Evolutionary conservation across 2,888 invertebrate species (phyloP), one percentile per base, ranked within the genome.

Genomic region (Nasonovia ribisnigri): DNA sequence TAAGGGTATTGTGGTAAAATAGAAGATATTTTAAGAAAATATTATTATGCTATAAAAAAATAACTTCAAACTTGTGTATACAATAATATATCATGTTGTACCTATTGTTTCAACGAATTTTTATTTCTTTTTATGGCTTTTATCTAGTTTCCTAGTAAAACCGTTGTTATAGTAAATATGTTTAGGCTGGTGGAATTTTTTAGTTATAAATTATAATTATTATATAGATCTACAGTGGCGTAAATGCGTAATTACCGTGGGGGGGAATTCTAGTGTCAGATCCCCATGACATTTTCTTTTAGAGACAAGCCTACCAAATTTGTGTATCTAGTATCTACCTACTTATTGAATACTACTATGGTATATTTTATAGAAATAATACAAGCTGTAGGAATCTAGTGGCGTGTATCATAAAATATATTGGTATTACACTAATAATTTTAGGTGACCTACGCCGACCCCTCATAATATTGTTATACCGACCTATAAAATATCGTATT

Each of bases 61-160:
- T 3, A 43, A 84, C 43, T 60, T 60, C 3, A 26, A 57, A 24
- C 24, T 51, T 93, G 54, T 84, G 46, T 84, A 88, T 84, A 91
- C 91, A 93, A 90, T 42, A 88, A 88, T 60, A 43, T 3, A 84
- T 94, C 57, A 60, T 94, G 24, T 91, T 89, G 36, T 93, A n/a
- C n/a, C n/a, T n/a, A 94, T 91, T 95, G 94, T 94, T 94, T 94
- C 29, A 60, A 60, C 60, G 29, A 48, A 89, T 84, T 86, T 90
- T 90, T 90, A 93, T 84, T 90, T 93, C 43, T 60, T 90, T 84
- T 93, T 84, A 42, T n/a, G 3, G 60, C n/a, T 67, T 67, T 29
- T 67, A 67, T 90, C 86, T 51, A 60, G 36, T 86, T 60, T 84
- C 84, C 89, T 91, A 13, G 29, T 26, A 54, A 60, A 60, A 60